Conservation (phyloP, 2,888 invertebrate genomes). For the Melieria omissa region DNA sequence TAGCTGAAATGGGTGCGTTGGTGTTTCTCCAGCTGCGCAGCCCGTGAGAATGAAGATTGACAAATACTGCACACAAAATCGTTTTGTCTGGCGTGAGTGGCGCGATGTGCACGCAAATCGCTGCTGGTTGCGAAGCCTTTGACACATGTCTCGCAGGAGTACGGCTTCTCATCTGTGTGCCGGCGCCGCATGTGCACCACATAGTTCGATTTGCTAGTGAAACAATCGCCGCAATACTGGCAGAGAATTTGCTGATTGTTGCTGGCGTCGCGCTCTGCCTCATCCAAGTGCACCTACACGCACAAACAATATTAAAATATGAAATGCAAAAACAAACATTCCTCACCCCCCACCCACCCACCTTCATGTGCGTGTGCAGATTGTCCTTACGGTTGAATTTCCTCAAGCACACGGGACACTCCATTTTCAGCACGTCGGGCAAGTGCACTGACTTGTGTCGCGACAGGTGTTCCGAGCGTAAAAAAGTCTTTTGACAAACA, state of each 20-base stretch:
- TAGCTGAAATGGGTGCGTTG: constrained; percentile 44
- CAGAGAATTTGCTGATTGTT: constrained; percentile 43
- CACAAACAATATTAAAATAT: too few relatives aligned
- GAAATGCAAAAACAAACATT: not conserved
- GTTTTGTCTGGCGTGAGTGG: constrained; percentile 45
- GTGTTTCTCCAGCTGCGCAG: constrained; percentile 44
- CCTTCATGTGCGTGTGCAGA: constrained; percentile 47
- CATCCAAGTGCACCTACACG: constrained; percentile 42
- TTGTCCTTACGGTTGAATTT: constrained; percentile 47
- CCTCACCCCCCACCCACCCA: not conserved
- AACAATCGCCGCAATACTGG: constrained; percentile 47
- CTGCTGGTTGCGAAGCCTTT: constrained; percentile 47
- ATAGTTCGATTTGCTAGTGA: constrained; percentile 47
- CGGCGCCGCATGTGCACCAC: constrained; percentile 46
- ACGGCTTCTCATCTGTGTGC: constrained; percentile 47
- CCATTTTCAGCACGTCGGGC: constrained; percentile 47
- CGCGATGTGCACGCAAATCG: constrained; percentile 45
- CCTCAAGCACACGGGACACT: constrained; percentile 44
- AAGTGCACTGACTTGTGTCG: constrained; percentile 46
- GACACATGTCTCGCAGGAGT: constrained; percentile 45
- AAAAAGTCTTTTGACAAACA: constrained; percentile 43
- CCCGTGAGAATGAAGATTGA: constrained; percentile 42
- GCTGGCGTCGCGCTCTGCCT: constrained; percentile 40
- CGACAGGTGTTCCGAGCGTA: constrained; percentile 45
- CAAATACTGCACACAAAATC: constrained; percentile 45